phyloP scores from a whole-genome alignment of 2,113 vertebrate species.

The Riparia riparia region DNA sequence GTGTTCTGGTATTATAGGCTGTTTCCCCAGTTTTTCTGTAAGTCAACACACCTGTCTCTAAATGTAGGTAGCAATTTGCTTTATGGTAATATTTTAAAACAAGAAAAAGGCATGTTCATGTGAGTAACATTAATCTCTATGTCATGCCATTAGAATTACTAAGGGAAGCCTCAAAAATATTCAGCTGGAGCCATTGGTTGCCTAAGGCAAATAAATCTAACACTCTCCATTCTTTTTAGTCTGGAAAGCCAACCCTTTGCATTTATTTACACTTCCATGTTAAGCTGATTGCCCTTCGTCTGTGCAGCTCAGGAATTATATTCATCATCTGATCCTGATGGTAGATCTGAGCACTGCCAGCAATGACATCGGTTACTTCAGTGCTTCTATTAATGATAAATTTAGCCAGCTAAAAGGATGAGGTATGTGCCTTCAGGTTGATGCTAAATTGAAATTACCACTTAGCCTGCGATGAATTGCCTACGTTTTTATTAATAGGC shows the following conservation, averaged over 20 bases:
- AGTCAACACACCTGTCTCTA: neutral
- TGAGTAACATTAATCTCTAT: neutral
- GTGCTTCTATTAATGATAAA: slow-evolving; percentile 60
- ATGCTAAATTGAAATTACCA: slow-evolving; percentile 71
- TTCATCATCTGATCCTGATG: neutral
- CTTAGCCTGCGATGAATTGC: slow-evolving; percentile 55
- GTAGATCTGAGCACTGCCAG: neutral
- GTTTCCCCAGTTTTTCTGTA: neutral
- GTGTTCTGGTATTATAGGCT: neutral
- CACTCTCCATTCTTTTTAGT: neutral
- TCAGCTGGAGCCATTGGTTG: neutral
- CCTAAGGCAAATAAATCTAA: neutral
- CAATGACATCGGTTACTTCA: slow-evolving; percentile 40
- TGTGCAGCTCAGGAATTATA: neutral
- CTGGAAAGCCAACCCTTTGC: neutral
- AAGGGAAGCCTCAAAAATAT: neutral
- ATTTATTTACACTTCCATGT: slow-evolving; percentile 24
- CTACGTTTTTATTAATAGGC: slow-evolving; percentile 56
- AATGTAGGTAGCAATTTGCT: neutral
- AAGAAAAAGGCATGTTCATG: neutral
- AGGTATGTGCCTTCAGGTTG: slow-evolving; percentile 54
- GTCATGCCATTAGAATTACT: neutral
- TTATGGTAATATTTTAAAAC: neutral
- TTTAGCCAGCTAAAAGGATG: slow-evolving; percentile 65
- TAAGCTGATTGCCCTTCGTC: slow-evolving; percentile 22